Percentiles rank a stretch among this genome's conserved stretches.
phyloP scores from a whole-genome alignment of 2,113 vertebrate genomes.

The Rhagologus leucostigma region DNA sequence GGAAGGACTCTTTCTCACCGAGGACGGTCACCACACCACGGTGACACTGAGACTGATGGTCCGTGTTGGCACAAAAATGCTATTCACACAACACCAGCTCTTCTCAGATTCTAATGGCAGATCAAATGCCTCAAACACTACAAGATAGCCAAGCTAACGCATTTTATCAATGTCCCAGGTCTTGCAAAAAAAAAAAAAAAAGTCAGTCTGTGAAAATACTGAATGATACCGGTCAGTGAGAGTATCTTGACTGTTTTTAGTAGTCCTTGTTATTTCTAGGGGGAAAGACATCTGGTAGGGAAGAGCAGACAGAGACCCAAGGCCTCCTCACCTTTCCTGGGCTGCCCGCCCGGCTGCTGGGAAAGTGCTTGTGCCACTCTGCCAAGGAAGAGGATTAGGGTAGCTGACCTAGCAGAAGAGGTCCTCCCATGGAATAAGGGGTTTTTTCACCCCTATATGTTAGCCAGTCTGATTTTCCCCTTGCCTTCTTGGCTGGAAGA shows the following conservation, averaged over 20 bases:
- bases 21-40: neutral
- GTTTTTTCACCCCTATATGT: rapidly evolving
- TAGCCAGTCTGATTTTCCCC: neutral
- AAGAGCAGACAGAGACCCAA: neutral
- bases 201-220: neutral
- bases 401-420: neutral
- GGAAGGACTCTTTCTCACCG: neutral
- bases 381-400: neutral
- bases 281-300: neutral
- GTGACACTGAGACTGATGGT: rapidly evolving
- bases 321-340: neutral
- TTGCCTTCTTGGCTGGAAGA: neutral
- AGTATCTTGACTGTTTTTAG: neutral
- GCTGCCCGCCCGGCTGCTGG: neutral
- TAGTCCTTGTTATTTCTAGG: neutral
- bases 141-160: neutral
- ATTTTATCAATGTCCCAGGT: neutral
- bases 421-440: neutral
- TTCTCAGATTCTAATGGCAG: neutral
- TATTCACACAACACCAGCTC: neutral
- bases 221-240: neutral
- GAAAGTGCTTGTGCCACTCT: neutral
- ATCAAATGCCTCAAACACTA: rapidly evolving
- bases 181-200: neutral
- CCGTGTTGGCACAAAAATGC: neutral